These are phyloP conservation scores for Mugil cephalus DNA, from an alignment of 2,113 vertebrate genomes.

Conservation along the genomic window DNA sequence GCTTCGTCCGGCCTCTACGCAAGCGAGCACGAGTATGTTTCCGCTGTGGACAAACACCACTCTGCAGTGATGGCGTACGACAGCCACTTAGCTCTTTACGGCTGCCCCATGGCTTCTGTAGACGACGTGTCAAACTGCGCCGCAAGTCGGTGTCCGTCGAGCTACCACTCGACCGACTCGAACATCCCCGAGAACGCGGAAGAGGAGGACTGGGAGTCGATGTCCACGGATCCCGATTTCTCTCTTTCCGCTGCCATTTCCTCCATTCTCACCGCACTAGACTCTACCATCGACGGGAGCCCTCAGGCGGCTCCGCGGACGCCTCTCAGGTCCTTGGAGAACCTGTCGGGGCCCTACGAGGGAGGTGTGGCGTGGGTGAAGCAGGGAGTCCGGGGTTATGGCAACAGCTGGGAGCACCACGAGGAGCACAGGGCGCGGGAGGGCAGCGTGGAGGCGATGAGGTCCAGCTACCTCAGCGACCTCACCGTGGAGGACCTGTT, in stretches of 20 bases:
- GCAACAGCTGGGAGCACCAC: constrained; percentile 50
- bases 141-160: background rate
- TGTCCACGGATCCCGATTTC: constrained; percentile 77
- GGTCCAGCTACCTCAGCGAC: constrained; percentile 79
- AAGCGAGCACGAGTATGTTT: background rate
- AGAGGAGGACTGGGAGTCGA: constrained; percentile 73
- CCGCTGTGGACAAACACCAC: background rate
- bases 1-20: background rate
- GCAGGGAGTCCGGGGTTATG: constrained; percentile 30
- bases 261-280: constrained; percentile 86
- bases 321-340: constrained; percentile 78
- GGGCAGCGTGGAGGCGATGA: constrained; percentile 74
- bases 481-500: constrained; percentile 85
- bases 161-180: background rate
- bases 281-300: constrained; percentile 77
- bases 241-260: constrained; percentile 76
- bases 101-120: constrained; percentile 1
- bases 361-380: constrained; percentile 21
- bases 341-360: constrained; percentile 52
- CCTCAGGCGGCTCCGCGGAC: constrained; percentile 55
- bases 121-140: constrained; percentile 1
- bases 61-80: background rate
- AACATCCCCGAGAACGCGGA: constrained; percentile 19
- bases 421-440: constrained; percentile 31
- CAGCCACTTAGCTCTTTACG: background rate